These are phyloP conservation scores for Cyclura pinguis DNA, from an alignment of 2,797 vertebrate species.

Conservation along the genomic window DNA sequence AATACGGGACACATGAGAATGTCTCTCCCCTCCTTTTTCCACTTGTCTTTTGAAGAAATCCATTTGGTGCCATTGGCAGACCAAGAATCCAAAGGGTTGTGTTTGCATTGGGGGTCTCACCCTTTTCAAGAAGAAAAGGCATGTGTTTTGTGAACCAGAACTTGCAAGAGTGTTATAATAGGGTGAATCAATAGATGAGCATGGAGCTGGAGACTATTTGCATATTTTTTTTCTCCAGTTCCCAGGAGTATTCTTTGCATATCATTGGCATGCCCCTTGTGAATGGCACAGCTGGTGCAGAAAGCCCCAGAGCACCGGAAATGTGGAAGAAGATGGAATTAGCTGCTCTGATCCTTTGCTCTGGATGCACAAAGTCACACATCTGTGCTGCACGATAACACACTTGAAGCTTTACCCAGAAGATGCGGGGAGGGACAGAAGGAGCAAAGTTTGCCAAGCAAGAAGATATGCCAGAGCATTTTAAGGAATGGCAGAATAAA, in stretches of 20 bases:
- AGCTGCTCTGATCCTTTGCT: not conserved
- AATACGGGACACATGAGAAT: not conserved
- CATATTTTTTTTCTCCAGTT: not conserved
- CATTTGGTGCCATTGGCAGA: not conserved
- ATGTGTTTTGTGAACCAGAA: not conserved
- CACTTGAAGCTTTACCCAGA: not conserved
- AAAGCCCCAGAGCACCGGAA: not conserved
- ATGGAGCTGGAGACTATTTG: not conserved
- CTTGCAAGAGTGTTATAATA: not conserved
- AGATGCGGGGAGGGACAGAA: not conserved
- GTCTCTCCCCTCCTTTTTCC: not conserved
- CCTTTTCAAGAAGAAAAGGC: not conserved
- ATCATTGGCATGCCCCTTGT: not conserved
- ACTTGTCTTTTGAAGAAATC: not conserved
- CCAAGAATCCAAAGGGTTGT: not conserved
- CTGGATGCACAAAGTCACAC: not conserved
- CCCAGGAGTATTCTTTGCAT: not conserved
- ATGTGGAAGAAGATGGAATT: not conserved
- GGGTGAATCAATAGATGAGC: not conserved
- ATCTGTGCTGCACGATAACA: not conserved
- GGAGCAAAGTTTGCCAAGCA: not conserved
- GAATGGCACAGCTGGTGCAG: not conserved
- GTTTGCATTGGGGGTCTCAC: not conserved
- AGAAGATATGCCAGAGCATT: not conserved
- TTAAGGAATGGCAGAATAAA: conserved; percentile 5